Conservation (phyloP, 2,113 vertebrate genomes). For the Mustela lutreola region DNA sequence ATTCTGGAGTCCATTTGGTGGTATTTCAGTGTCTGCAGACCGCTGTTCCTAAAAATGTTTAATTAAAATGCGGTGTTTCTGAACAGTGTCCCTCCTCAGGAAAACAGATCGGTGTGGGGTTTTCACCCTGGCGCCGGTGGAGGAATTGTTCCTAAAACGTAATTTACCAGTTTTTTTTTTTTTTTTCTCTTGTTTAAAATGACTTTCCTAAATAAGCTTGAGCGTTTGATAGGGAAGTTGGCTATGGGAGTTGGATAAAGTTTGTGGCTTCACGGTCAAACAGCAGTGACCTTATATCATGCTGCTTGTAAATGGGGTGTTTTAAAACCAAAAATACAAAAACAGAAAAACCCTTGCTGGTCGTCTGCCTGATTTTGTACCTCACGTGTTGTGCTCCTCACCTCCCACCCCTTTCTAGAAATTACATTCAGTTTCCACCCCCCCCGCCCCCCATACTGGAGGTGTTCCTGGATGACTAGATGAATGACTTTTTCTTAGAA, state of each 20-base stretch:
- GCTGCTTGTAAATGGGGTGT: neutral
- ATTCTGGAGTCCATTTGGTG: neutral
- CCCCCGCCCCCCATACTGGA: neutral
- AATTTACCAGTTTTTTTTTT: neutral
- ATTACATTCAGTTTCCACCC: neutral
- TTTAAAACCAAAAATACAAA: neutral
- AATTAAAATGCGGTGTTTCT: neutral
- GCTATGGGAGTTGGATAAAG: neutral
- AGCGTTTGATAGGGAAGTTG: constrained; percentile 42
- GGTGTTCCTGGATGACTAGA: neutral
- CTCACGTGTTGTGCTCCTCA: neutral
- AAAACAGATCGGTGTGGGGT: neutral
- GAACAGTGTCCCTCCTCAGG: neutral
- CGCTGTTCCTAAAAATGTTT: neutral
- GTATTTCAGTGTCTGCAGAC: neutral
- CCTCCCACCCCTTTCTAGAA: neutral
- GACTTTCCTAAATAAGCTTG: neutral
- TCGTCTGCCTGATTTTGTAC: neutral
- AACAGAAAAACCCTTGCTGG: neutral
- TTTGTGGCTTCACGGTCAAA: constrained; percentile 51
- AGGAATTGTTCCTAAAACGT: neutral
- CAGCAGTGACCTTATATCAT: neutral
- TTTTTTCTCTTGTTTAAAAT: neutral
- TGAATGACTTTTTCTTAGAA: constrained; percentile 49
- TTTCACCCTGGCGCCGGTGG: neutral